Conservation (phyloP, 2,113 vertebrate genomes). For the Kobus ellipsiprymnus region DNA sequence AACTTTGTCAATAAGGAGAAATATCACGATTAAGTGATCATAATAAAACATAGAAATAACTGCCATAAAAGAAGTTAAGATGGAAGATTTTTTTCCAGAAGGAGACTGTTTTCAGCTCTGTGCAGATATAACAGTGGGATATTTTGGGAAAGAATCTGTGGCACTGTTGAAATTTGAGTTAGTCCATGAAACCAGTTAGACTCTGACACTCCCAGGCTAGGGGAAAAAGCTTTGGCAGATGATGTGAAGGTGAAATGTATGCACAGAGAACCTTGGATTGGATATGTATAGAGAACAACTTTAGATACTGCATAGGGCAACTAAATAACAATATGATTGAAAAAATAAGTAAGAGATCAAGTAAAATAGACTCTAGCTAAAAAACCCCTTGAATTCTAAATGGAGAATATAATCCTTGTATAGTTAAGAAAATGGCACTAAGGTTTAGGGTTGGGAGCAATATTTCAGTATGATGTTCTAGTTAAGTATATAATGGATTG, state of each 20-base stretch:
- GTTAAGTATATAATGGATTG: background rate
- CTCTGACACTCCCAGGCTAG: background rate
- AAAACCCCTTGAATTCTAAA: background rate
- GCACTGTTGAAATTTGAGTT: background rate
- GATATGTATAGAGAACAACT: background rate
- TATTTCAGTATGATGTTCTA: background rate
- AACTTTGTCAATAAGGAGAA: background rate
- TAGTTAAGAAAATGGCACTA: background rate
- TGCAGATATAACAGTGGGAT: background rate
- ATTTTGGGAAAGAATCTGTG: background rate
- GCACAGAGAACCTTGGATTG: background rate
- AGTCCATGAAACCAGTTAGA: background rate
- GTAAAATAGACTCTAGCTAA: background rate
- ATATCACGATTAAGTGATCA: background rate
- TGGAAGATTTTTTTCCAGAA: background rate
- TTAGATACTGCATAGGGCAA: background rate
- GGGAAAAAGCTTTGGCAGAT: background rate
- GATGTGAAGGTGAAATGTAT: background rate
- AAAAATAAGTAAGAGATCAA: background rate
- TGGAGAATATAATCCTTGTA: background rate
- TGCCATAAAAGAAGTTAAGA: background rate
- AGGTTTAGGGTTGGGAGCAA: background rate
- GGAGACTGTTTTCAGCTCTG: background rate
- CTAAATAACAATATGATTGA: background rate
- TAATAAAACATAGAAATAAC: background rate